Evolutionary conservation across 2,888 invertebrate species (phyloP).

Genomic region (Ceraclea dissimilis): DNA sequence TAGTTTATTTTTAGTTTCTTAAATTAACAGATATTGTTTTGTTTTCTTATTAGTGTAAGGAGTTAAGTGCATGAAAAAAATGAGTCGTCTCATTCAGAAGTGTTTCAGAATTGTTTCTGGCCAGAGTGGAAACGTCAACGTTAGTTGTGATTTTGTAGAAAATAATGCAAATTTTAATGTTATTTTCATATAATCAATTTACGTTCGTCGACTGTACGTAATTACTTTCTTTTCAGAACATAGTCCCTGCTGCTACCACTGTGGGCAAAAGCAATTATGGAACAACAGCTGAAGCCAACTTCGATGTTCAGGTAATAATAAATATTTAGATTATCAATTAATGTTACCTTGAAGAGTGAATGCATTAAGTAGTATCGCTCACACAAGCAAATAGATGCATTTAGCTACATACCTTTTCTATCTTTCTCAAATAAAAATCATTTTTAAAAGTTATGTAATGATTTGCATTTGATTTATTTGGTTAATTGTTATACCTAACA

Average conservation of each 20-base stretch:
- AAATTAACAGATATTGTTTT: no score
- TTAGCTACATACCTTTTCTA: no score
- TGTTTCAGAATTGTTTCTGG: slow-evolving; percentile 14
- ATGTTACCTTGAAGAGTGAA: no score
- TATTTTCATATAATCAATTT: not conserved
- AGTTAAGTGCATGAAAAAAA: slow-evolving; percentile 13
- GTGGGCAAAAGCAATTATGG: slow-evolving; percentile 49
- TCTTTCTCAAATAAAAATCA: no score
- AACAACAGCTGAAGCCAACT: slow-evolving; percentile 54
- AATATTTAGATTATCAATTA: no score
- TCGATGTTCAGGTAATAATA: slow-evolving; percentile 49
- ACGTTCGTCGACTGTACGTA: not conserved
- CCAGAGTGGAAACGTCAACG: slow-evolving; percentile 9
- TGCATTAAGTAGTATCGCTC: no score
- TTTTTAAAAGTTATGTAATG: no score
- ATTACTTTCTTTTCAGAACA: slow-evolving; percentile 36
- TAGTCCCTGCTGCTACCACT: slow-evolving; percentile 33
- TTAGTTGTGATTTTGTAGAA: slow-evolving; percentile 6
- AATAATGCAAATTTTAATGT: not conserved
- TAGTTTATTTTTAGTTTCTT: no score
- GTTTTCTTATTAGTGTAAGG: no score
- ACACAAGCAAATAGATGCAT: no score
- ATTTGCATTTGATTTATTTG: no score
- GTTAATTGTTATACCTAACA: no score
- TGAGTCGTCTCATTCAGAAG: slow-evolving; percentile 22